Evolutionary conservation across 1,140 invertebrate genomes (phyloP), one percentile per base, ranked within the genome.

Genomic region (Pinna nobilis): DNA sequence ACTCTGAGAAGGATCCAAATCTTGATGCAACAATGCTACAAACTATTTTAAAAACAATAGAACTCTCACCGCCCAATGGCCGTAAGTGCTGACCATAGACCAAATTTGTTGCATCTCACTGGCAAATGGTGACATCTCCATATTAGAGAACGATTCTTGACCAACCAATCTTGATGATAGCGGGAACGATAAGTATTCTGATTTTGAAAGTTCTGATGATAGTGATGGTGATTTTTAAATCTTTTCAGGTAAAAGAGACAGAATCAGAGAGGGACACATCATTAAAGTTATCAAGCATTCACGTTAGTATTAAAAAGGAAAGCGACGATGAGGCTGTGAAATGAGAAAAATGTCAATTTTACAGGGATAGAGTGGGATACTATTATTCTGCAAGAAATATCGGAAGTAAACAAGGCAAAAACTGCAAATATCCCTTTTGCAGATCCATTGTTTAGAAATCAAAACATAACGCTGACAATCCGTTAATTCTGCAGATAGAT

Each of bases 221-320:
- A 47, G 44, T 20, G 15, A 15, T 47, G 20, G 20, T 2, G 20
- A 18, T 47, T 47, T 15, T 47, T 20, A 18, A 15, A 47, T 47
- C 44, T 59, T 59, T 59, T 3, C 25, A 69, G 28, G 39, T 32
- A 2, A 49, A 37, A 18, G 37, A 59, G 9, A 44, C 57, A 41
- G 55, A 55, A 9, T 18, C 9, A 30, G 55, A 59, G 6, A 37
- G 33, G 7, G 39, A 51, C 32, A 50, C 37, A 0, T 18, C 66
- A 3, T 3, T 69, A 20, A 18, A 59, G 39, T n/a, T 69, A 23
- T 69, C 66, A 15, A 57, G 47, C 25, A 69, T 69, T n/a, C 66
- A 69, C 28, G n/a, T 69, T 23, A 57, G 51, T 15, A 28, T 69
- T 23, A 18, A 41, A 28, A 63, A 41, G 32, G 18, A 63, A n/a